Evolutionary conservation across 2,113 vertebrate species (phyloP).

Genomic region (Oxyura jamaicensis): DNA sequence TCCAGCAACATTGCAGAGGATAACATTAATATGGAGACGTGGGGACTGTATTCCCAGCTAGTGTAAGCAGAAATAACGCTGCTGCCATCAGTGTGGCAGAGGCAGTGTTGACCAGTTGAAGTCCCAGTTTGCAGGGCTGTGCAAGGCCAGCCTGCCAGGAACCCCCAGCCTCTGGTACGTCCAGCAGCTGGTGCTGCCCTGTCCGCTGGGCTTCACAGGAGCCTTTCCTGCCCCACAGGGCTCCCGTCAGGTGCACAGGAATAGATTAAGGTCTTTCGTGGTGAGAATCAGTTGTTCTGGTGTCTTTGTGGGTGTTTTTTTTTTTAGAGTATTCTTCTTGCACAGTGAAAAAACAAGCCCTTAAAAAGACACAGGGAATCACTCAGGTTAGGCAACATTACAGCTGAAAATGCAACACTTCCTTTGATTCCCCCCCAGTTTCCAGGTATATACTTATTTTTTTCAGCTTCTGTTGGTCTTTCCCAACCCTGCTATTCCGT

Average conservation of each 20-base stretch:
- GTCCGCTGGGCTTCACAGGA: background rate
- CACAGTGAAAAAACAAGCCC: background rate
- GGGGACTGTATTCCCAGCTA: background rate
- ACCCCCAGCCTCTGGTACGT: rapidly evolving
- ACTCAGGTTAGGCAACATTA: background rate
- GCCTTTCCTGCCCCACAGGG: background rate
- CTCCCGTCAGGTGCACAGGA: background rate
- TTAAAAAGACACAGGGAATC: background rate
- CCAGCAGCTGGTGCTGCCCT: background rate
- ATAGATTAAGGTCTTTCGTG: background rate
- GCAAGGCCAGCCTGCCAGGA: background rate
- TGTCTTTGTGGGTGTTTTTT: no score
- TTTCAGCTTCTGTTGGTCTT: background rate
- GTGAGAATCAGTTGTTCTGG: background rate
- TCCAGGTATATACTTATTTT: background rate
- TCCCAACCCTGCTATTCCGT: background rate
- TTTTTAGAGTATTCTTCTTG: background rate
- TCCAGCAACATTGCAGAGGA: background rate
- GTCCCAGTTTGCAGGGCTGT: background rate
- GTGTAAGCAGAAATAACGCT: background rate
- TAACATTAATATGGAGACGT: background rate
- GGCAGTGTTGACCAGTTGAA: background rate
- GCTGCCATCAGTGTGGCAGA: background rate
- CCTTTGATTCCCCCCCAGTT: background rate
- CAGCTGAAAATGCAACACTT: background rate